Evolutionary conservation across 2,113 vertebrate species (phyloP), one percentile per base, ranked within the genome.

Genomic region (Tringa solitaria): DNA sequence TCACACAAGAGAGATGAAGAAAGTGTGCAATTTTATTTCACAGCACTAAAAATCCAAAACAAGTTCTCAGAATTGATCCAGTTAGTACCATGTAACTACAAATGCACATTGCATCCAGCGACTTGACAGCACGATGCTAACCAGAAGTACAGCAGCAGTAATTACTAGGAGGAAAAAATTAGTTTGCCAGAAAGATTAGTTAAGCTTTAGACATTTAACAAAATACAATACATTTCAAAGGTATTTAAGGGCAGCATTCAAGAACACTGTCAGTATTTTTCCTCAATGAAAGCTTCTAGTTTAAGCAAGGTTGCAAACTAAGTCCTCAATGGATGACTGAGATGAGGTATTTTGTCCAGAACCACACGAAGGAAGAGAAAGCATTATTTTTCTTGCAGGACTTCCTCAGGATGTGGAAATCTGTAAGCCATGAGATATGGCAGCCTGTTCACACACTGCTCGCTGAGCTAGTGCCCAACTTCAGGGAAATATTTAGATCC

Each of bases 11-110:
- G 79, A 72, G 57, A 75, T 26, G 39, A 78, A 46, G 28, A 33
- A 83, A 84, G 35, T 19, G 43, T 82, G 61, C 73, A 92, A 65
- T 35, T 96, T 97, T 89, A 95, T 95, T 96, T 82, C 89, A 81
- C 51, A 95, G 68, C 80, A 76, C 53, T 79, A 57, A 67, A 87
- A 89, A 69, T 53, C 48, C 53, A 82, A 53, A 69, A 11, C 9
- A 41, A 57, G 27, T 60, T 69, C 53, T 23, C 65, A 83, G 70
- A 93, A 79, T 81, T 64, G 57, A 84, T 82, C 93, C 95, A 84
- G 87, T 91, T 65, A 91, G 74, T 74, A 83, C 17, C 32, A n/a
- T 8, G 12, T 30, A 35, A 41, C 35, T 60, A 84, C 65, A 92
- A 73, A 76, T 46, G 22, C 2, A 1, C 13, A 14, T 22, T 21